A percentile compares a stretch with the other conserved stretches of the same genome.
Evolutionary conservation across 2,888 invertebrate genomes (phyloP).

Genomic region (Poecilus cupreus): DNA sequence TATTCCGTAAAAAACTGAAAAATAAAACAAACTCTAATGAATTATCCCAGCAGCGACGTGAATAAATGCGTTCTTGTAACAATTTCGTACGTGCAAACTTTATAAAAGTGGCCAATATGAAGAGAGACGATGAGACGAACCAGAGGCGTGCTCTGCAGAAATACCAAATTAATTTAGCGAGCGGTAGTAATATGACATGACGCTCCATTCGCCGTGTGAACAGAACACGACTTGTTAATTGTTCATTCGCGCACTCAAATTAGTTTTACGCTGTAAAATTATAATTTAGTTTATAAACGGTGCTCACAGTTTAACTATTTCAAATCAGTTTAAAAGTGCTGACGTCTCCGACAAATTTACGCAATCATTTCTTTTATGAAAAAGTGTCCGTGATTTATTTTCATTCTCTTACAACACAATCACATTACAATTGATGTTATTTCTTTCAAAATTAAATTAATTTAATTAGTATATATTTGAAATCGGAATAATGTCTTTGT

Average conservation of each 20-base stretch:
- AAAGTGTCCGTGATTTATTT: too few relatives aligned
- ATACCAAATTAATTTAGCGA: slow-evolving; percentile 41
- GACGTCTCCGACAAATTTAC: slow-evolving; percentile 1
- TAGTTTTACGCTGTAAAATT: slow-evolving; percentile 40
- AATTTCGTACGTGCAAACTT: slow-evolving; percentile 24
- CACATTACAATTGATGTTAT: too few relatives aligned
- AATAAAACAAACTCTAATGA: slow-evolving; percentile 30
- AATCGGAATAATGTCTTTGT: too few relatives aligned
- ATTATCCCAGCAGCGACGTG: slow-evolving; percentile 2
- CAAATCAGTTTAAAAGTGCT: slow-evolving; percentile 17
- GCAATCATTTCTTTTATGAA: background rate
- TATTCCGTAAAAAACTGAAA: slow-evolving; percentile 33
- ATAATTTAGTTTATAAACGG: slow-evolving; percentile 44
- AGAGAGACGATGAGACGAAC: slow-evolving; percentile 9
- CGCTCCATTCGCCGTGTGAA: slow-evolving; percentile 8
- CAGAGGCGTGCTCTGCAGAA: background rate
- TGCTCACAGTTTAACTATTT: slow-evolving; percentile 25
- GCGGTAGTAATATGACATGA: slow-evolving; percentile 27
- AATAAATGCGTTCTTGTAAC: slow-evolving; percentile 31
- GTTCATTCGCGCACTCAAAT: slow-evolving; percentile 40
- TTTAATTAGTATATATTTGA: too few relatives aligned
- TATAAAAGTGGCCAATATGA: slow-evolving; percentile 28
- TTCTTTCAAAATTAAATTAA: too few relatives aligned
- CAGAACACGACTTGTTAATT: slow-evolving; percentile 46
- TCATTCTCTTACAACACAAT: too few relatives aligned